Conservation (phyloP, 1,140 invertebrate genomes). For the Tigriopus japonicus region DNA sequence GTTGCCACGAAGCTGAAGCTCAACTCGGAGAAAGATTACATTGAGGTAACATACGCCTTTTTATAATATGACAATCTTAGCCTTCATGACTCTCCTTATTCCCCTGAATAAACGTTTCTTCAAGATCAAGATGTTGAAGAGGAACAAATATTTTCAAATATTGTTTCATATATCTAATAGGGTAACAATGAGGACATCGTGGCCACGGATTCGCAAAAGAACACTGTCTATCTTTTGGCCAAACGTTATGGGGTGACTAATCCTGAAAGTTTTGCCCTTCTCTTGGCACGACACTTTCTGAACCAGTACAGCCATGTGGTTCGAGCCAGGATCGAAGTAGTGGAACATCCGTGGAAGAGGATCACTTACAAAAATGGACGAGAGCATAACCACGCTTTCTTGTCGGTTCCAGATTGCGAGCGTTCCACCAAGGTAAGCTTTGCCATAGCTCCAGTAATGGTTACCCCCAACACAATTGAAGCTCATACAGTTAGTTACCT, state of each 20-base stretch:
- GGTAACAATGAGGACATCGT: slow-evolving; percentile 26
- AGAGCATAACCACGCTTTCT: slow-evolving; percentile 49
- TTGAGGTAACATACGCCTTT: slow-evolving; percentile 15
- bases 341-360: slow-evolving; percentile 52
- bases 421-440: slow-evolving; percentile 39
- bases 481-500: no score
- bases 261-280: slow-evolving; percentile 48
- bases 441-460: no score
- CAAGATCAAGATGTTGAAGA: no score
- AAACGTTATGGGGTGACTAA: slow-evolving; percentile 42
- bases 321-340: slow-evolving; percentile 41
- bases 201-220: slow-evolving; percentile 60
- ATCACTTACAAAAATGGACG: slow-evolving; percentile 26
- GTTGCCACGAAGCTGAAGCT: slow-evolving; percentile 47
- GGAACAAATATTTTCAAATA: no score
- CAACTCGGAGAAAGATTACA: slow-evolving; percentile 42
- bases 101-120: not conserved
- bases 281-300: slow-evolving; percentile 47
- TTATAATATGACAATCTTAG: not conserved
- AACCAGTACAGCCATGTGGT: slow-evolving; percentile 46
- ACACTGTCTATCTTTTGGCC: slow-evolving; percentile 54
- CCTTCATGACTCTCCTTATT: no score
- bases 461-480: no score
- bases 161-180: no score
- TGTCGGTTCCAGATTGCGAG: slow-evolving; percentile 39